Percentiles rank a stretch among this genome's conserved stretches.
These are phyloP conservation scores for Carettochelys insculpta DNA, from an alignment of 2,113 vertebrate genomes.

Conservation along the genomic window DNA sequence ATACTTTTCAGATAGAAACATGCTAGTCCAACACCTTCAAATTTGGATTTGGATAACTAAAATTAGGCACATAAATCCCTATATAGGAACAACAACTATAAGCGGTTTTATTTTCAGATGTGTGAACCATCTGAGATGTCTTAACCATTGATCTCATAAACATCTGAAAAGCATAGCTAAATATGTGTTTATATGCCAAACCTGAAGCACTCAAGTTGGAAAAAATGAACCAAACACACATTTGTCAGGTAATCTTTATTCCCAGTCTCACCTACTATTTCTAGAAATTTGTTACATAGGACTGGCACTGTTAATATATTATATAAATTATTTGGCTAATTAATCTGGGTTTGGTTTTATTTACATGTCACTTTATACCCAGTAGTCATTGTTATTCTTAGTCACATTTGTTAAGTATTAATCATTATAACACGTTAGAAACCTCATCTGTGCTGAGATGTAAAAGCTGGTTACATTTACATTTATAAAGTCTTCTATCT, in stretches of 20 bases:
- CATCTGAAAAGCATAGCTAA: background rate
- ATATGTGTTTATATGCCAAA: background rate
- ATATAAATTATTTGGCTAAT: background rate
- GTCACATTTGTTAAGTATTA: background rate
- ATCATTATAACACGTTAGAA: background rate
- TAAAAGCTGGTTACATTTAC: background rate
- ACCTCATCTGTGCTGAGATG: background rate
- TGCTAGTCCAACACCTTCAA: background rate
- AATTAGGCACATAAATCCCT: background rate
- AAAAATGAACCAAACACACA: background rate
- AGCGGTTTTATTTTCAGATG: background rate
- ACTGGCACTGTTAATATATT: background rate
- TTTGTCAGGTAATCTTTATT: background rate
- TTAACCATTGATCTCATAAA: background rate
- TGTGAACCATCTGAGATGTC: background rate
- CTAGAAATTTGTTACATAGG: background rate
- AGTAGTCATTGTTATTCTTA: background rate
- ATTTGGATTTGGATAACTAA: background rate
- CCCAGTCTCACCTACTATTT: background rate
- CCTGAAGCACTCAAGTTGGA: background rate
- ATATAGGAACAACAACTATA: rapidly evolving
- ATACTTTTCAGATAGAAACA: background rate
- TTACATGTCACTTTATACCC: background rate
- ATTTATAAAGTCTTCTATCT: background rate
- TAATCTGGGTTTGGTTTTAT: background rate